Conservation (phyloP, 1,140 invertebrate genomes). For the Brachionus calyciflorus region DNA sequence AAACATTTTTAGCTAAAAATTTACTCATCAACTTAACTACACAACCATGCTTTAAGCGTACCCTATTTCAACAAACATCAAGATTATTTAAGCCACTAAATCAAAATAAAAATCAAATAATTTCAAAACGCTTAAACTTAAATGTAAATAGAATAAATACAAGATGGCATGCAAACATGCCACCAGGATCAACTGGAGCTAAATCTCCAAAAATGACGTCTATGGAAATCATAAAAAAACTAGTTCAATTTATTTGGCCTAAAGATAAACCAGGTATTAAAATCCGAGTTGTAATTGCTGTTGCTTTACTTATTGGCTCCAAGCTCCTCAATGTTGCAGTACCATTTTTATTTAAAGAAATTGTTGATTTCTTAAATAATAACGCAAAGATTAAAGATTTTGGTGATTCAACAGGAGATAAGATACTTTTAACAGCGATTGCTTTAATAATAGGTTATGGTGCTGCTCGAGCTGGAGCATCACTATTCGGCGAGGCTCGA, state of each 20-base stretch:
- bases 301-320: slow-evolving; percentile 64
- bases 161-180: slow-evolving; percentile 7
- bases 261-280: slow-evolving; percentile 77
- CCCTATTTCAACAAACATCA: not conserved
- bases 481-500: slow-evolving; percentile 88
- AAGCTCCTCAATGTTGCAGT: slow-evolving; percentile 81
- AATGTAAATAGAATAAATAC: not conserved
- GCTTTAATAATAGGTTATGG: slow-evolving; percentile 89
- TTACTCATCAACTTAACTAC: not conserved
- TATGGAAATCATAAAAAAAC: slow-evolving; percentile 54
- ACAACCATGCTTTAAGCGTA: not conserved
- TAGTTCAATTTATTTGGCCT: slow-evolving; percentile 93
- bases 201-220: not conserved
- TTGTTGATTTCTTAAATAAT: slow-evolving; percentile 82
- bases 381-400: slow-evolving; percentile 59
- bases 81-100: slow-evolving; percentile 1
- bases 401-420: slow-evolving; percentile 53
- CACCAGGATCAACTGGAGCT: not conserved
- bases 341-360: slow-evolving; percentile 94
- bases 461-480: slow-evolving; percentile 78
- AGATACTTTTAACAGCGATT: slow-evolving; percentile 65
- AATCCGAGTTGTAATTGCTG: slow-evolving; percentile 77
- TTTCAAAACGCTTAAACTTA: not conserved
- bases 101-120: slow-evolving; percentile 8
- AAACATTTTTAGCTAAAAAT: not conserved